Conservation (phyloP, 2,888 invertebrate species). For the Diarsia brunnea region DNA sequence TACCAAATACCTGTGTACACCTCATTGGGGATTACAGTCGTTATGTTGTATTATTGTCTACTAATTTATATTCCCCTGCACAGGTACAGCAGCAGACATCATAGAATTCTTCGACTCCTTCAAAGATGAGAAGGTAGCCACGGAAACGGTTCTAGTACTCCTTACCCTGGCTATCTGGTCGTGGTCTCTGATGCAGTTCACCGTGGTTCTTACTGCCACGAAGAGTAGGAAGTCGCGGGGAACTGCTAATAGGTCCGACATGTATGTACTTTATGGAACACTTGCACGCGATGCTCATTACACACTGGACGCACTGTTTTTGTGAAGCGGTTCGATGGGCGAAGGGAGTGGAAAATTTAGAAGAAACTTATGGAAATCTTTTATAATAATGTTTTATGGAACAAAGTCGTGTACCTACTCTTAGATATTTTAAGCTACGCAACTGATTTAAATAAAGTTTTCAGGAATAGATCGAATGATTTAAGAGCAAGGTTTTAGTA, state of each 20-base stretch:
- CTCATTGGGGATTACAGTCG: no score
- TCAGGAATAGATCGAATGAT: no score
- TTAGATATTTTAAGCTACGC: no score
- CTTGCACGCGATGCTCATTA: conserved; percentile 60
- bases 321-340: conserved; percentile 17
- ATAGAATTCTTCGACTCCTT: conserved; percentile 99
- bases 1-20: no score
- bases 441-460: no score
- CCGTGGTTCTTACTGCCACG: conserved; percentile 97
- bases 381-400: no score
- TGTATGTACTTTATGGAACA: conserved; percentile 82
- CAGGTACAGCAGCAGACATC: conserved; percentile 98
- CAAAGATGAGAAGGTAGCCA: conserved; percentile 95
- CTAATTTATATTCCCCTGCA: background rate
- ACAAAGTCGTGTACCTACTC: no score
- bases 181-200: conserved; percentile 98
- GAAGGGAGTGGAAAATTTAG: background rate
- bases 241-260: conserved; percentile 90
- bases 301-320: conserved; percentile 47
- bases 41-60: no score
- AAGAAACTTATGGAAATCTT: no score
- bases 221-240: conserved; percentile 94
- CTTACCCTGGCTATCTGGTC: conserved; percentile 98
- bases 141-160: conserved; percentile 95
- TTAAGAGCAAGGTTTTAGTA: no score